These are phyloP conservation scores for Sebastes itinus DNA, from an alignment of 2,797 vertebrate species.

Conservation along the genomic window DNA sequence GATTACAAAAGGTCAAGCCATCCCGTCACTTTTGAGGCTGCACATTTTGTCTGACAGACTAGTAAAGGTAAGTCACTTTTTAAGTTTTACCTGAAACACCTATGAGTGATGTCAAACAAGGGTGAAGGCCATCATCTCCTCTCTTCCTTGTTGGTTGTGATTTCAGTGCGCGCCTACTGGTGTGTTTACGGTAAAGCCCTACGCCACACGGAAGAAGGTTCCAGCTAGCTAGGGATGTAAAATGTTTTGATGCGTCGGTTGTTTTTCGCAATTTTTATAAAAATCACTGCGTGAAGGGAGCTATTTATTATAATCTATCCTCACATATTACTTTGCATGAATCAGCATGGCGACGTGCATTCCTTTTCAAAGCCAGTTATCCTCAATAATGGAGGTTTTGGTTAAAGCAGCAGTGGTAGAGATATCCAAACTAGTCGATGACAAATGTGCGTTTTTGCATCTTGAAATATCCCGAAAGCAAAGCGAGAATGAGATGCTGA, in stretches of 20 bases:
- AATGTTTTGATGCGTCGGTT: conserved; percentile 21
- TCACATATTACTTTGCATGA: not conserved
- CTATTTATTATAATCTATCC: not conserved
- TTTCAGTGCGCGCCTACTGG: not conserved
- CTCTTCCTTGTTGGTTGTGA: not conserved
- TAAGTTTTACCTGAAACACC: not conserved
- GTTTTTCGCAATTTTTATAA: conserved; percentile 17
- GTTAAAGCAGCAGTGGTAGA: conserved; percentile 79
- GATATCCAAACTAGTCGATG: conserved; percentile 83
- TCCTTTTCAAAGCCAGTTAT: conserved; percentile 78
- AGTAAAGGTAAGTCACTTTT: not conserved
- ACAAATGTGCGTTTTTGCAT: conserved; percentile 78
- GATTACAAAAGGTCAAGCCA: not conserved
- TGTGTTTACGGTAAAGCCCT: conserved; percentile 61
- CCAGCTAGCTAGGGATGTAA: conserved; percentile 59
- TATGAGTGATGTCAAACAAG: not conserved
- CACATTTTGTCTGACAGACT: not conserved
- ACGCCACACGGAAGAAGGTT: conserved; percentile 70
- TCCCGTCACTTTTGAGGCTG: not conserved
- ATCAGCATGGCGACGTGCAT: conserved; percentile 76
- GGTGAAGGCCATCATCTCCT: no score
- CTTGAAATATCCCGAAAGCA: conserved; percentile 79
- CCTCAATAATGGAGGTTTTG: conserved; percentile 83
- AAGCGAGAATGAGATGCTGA: conserved; percentile 77
- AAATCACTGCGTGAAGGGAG: not conserved